Base-by-base conservation (phyloP, 2,797 vertebrate species). In the Poeciliopsis paucimaculata region DNA sequence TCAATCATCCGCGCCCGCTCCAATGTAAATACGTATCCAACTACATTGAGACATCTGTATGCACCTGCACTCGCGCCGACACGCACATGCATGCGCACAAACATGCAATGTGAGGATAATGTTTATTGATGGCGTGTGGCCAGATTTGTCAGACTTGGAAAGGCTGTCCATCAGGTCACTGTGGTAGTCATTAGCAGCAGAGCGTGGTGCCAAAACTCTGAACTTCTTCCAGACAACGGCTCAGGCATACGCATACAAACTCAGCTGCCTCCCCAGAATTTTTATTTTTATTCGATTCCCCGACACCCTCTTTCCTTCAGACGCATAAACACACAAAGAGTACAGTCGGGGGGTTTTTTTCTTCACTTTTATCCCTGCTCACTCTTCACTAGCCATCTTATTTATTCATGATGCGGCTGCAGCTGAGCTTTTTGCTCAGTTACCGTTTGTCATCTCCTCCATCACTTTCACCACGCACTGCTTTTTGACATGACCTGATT, bases 111-210 rank as follows among this genome's bases (percentile, higher is more conserved):
- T 77, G 83, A 87, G 84, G 82, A 74, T 87, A 79, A 92, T 93
- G 87, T 93, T 91, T 92, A 91, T 91, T 90, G 88, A 92, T 92
- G 85, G 34, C 62, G 74, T 75, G 88, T 66, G 78, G 80, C 85
- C 79, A 78, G 31, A 80, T 73, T 82, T 88, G 88, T 88, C 86
- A 83, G 70, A 16, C 72, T 28, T 82, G 46, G 85, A 85, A 86
- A 68, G 47, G 82, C 89, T 83, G 90, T 91, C 91, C 89, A 12
- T 93, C 91, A 91, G 86, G 86, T 88, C 87, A 7, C 79, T 0
- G 39, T 23, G 82, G 81, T 81, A 72, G 55, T 87, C 83, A 82
- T 92, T 90, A 90, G 86, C 87, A 83, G 68, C 82, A 12, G 83
- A 77, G 84, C 74, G 7, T 28, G 23, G 77, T 28, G 64, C 46